phyloP scores from a whole-genome alignment of 2,797 vertebrate genomes.

The Hippopotamyrus pictus region DNA sequence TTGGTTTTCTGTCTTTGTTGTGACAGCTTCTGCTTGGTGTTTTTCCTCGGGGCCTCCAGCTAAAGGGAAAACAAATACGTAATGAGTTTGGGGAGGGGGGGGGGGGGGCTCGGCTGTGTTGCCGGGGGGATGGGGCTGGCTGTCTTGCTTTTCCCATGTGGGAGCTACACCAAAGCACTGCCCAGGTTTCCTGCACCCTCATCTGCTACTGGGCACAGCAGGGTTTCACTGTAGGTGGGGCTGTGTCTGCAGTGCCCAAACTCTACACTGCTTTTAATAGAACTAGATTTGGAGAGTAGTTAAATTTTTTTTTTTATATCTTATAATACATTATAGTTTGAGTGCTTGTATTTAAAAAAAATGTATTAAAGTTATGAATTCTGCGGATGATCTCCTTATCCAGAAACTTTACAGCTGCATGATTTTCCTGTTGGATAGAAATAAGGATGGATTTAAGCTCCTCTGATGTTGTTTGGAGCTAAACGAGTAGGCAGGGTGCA shows the following conservation, averaged over 20 bases:
- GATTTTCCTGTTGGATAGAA: neutral
- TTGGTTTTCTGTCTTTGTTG: constrained; percentile 4
- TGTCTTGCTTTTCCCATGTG: neutral
- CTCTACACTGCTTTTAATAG: neutral
- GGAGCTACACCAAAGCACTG: neutral
- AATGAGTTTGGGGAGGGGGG: neutral
- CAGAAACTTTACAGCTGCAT: neutral
- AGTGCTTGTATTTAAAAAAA: neutral
- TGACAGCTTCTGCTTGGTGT: constrained; percentile 6
- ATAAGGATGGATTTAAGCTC: neutral
- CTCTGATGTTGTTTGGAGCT: neutral
- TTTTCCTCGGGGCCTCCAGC: neutral
- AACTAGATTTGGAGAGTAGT: neutral
- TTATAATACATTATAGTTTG: neutral
- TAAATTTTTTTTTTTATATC: neutral
- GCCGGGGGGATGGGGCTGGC: neutral
- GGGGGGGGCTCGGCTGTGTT: neutral
- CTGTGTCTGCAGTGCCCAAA: neutral
- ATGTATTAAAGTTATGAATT: neutral
- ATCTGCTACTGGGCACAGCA: neutral
- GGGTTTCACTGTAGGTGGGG: neutral
- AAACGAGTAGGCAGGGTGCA: neutral
- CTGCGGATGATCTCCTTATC: neutral
- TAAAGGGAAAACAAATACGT: neutral
- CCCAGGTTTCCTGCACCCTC: neutral